Evolutionary conservation across 2,888 invertebrate species (phyloP), one percentile per base, ranked within the genome.

Genomic region (Lathronympha strigana): DNA sequence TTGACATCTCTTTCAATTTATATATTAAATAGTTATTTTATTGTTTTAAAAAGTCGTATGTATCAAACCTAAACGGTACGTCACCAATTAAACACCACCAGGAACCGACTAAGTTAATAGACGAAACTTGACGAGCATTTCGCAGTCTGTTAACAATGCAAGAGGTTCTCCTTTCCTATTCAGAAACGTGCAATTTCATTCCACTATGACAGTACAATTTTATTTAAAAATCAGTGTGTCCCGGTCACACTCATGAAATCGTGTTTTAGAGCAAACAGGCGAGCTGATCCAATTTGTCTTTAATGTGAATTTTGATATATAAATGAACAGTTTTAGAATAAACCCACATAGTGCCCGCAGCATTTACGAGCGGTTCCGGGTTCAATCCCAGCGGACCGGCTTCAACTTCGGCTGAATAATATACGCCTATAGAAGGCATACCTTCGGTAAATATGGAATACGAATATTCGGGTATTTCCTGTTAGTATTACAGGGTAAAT

Each of bases 101-200:
- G 31, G 33, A 33, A 15, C 50, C 15, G 13, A n/a, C 25, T n/a
- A 19, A 51, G 19, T 51, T 51, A 19, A 31, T 33, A 13, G 31
- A 19, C 33, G 13, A 13, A 51, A 28, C 50, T 25, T 25, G n/a
- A 23, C 15, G 31, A 17, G 25, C 15, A 38, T 28, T 55, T 40
- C 28, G 15, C 54, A 45, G 45, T 21, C 17, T 19, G 45, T 58
- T 45, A 58, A 58, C 31, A 45, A 47, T 58, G 45, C 31, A 45
- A 33, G 33, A 19, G 43, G 9, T 38, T 38, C 36, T n/a, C n/a
- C 6, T 6, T 25, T 4, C 33, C 33, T 13, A 43, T 43, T 19
- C 40, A 40, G 40, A 40, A 40, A 17, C 17, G 9, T 8, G 17
- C 6, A 40, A 40, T 40, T n/a, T 17, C 8, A 40, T 40, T 9